Evolutionary conservation across 2,888 invertebrate species (phyloP).

Genomic region (Cataglyphis rosenhaueri): DNA sequence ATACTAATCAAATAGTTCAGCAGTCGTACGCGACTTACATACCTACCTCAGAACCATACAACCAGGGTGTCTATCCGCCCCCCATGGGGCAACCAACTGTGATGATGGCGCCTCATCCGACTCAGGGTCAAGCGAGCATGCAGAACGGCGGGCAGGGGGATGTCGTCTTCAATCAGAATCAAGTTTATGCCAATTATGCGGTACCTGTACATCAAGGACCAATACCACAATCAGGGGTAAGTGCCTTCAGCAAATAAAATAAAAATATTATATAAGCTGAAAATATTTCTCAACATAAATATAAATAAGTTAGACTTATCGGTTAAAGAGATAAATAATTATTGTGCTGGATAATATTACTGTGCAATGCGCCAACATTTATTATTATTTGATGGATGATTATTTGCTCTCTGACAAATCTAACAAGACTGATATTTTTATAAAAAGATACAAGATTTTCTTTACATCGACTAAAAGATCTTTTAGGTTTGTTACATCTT

Average conservation of each 20-base stretch:
- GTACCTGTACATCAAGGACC: constrained; percentile 81
- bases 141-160: constrained; percentile 77
- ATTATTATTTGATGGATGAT: too few species aligned
- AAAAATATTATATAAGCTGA: not conserved
- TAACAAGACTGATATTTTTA: not conserved
- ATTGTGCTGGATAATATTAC: too few species aligned
- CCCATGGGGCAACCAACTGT: constrained; percentile 77
- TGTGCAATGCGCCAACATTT: too few species aligned
- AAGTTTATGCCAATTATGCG: constrained; percentile 81
- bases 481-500: too few species aligned
- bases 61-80: constrained; percentile 77
- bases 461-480: not conserved
- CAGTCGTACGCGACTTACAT: constrained; percentile 78
- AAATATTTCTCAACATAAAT: not conserved
- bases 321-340: not conserved
- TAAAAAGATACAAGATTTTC: not conserved
- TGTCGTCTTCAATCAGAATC: constrained; percentile 81
- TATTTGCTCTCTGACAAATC: not conserved
- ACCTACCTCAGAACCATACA: constrained; percentile 81
- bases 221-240: constrained; percentile 77
- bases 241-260: constrained; percentile 9
- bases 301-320: not conserved
- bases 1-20: constrained; percentile 71
- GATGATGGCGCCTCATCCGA: constrained; percentile 79
- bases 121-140: constrained; percentile 73